phyloP scores from a whole-genome alignment of 2,888 invertebrate species.

The Hemithea aestivaria region DNA sequence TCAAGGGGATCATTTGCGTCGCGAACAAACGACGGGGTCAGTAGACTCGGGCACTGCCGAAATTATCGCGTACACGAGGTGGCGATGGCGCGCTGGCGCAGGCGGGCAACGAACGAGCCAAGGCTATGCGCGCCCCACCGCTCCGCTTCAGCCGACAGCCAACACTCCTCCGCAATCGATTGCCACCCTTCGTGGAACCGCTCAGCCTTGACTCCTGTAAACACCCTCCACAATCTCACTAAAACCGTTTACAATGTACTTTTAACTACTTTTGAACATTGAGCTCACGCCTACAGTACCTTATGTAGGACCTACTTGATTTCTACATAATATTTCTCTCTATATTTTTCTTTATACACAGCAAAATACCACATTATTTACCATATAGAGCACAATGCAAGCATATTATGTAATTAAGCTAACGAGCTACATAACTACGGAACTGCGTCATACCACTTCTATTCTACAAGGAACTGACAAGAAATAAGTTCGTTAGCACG shows the following conservation, averaged over 20 bases:
- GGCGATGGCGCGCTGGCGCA: conserved; percentile 48
- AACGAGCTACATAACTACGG: too few species aligned
- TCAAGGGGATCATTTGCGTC: conserved; percentile 74
- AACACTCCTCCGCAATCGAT: conserved; percentile 26
- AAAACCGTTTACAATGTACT: not conserved
- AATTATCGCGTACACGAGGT: conserved; percentile 75
- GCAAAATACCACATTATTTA: too few species aligned
- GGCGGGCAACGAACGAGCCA: conserved; percentile 72
- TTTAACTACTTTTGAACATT: too few species aligned
- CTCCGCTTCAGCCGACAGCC: conserved; percentile 27
- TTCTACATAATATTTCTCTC: too few species aligned
- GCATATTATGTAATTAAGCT: too few species aligned
- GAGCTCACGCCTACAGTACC: too few species aligned
- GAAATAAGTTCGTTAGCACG: too few species aligned
- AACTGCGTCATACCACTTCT: too few species aligned
- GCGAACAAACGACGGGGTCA: conserved; percentile 74
- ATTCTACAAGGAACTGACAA: too few species aligned
- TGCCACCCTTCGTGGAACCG: conserved; percentile 20
- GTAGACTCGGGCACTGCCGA: conserved; percentile 72
- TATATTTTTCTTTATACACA: too few species aligned
- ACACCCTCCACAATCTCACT: conserved; percentile 5
- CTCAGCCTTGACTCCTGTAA: conserved; percentile 12
- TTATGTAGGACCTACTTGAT: too few species aligned
- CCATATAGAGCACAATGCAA: too few species aligned
- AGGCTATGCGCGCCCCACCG: conserved; percentile 54